A percentile compares a stretch with the other conserved stretches of the same genome.
Conservation (phyloP, 2,888 invertebrate species). For the Tipula helvola region DNA sequence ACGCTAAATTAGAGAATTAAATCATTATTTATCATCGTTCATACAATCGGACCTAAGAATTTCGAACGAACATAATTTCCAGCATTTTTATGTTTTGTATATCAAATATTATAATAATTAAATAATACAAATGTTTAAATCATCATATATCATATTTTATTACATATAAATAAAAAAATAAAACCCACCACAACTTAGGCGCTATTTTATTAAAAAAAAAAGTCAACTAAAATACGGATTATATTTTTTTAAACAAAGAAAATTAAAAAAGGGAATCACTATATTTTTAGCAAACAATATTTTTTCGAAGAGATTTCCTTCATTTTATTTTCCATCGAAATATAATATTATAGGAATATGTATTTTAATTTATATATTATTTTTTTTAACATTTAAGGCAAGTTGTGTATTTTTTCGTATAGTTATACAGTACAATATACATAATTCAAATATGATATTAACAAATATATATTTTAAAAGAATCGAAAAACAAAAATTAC, state of each 20-base stretch:
- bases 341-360: background rate
- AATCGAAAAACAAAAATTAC: background rate
- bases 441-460: background rate
- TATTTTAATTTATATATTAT: background rate
- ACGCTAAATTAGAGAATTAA: too few relatives aligned
- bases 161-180: background rate
- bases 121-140: background rate
- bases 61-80: background rate
- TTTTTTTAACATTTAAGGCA: constrained; percentile 8
- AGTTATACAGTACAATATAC: background rate
- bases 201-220: background rate
- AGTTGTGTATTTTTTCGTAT: background rate
- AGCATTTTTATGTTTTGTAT: background rate
- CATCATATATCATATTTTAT: background rate
- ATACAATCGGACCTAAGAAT: too few relatives aligned
- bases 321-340: background rate
- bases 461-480: background rate
- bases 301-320: background rate
- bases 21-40: too few relatives aligned
- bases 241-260: background rate
- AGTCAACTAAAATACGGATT: background rate
- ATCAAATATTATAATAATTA: background rate
- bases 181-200: background rate
- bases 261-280: background rate
- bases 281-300: background rate